phyloP scores from a whole-genome alignment of 30 jellyfish, hydroid and myxozoan species.

The Aurelia aurita complex sp. Pacific region DNA sequence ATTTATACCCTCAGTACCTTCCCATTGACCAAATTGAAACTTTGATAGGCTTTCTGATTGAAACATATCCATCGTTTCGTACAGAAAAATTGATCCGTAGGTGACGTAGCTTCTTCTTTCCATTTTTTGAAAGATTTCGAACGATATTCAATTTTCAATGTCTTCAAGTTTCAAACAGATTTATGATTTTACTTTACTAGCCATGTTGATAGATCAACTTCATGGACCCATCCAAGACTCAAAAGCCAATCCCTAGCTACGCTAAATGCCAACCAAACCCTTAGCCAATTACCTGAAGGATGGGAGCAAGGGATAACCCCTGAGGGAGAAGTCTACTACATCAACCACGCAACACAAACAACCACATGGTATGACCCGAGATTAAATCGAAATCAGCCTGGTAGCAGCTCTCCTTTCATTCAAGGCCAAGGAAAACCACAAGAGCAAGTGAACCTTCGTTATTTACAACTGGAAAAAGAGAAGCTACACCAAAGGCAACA shows the following conservation, averaged over 20 bases:
- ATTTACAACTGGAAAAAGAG: slow-evolving; percentile 77
- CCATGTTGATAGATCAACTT: slow-evolving; percentile 79
- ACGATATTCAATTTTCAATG: too few relatives aligned
- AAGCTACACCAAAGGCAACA: slow-evolving; percentile 77
- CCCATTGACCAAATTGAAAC: too few relatives aligned
- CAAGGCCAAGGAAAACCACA: slow-evolving; percentile 57
- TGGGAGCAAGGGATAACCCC: slow-evolving; percentile 99
- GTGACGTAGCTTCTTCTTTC: too few relatives aligned
- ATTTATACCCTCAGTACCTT: too few relatives aligned
- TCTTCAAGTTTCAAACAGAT: too few relatives aligned
- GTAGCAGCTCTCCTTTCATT: slow-evolving; percentile 23
- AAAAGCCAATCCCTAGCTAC: slow-evolving; percentile 75
- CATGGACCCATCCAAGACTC: slow-evolving; percentile 95
- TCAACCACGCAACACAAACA: slow-evolving; percentile 83
- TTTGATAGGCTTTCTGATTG: too few relatives aligned
- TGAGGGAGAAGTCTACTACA: slow-evolving; percentile 94
- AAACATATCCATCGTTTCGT: too few relatives aligned
- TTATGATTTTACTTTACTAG: slow-evolving; percentile 7
- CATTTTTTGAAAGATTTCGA: too few relatives aligned
- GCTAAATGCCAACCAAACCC: slow-evolving; percentile 61
- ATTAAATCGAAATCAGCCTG: slow-evolving; percentile 59
- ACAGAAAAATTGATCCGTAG: too few relatives aligned
- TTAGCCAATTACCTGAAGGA: slow-evolving; percentile 89
- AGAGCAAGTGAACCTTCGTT: slow-evolving; percentile 73
- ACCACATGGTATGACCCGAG: slow-evolving; percentile 99